phyloP scores from a whole-genome alignment of 2,888 invertebrate species.

The Chirona hameri region DNA sequence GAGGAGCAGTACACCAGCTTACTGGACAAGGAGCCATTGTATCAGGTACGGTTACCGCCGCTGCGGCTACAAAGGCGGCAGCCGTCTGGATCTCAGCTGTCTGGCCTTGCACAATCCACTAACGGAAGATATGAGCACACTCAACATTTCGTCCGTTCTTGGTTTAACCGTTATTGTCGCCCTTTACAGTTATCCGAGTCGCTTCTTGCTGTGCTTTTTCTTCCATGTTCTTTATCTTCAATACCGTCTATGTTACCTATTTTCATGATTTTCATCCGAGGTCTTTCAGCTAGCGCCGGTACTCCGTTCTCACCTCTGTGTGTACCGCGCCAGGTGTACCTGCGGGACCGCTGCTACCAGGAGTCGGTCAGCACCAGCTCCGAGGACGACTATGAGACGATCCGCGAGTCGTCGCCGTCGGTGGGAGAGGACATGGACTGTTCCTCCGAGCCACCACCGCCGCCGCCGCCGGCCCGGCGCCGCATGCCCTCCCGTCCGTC shows the following conservation, averaged over 20 bases:
- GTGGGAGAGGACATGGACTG: conserved; percentile 43
- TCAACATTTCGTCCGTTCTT: too few species aligned
- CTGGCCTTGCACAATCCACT: too few species aligned
- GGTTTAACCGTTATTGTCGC: too few species aligned
- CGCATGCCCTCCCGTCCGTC: conserved; percentile 37
- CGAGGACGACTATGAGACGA: conserved; percentile 37
- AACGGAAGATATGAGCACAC: too few species aligned
- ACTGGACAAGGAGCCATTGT: conserved; percentile 25
- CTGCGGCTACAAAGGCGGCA: too few species aligned
- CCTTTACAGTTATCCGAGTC: too few species aligned
- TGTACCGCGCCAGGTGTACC: background rate
- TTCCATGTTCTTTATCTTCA: too few species aligned
- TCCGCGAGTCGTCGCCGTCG: conserved; percentile 66
- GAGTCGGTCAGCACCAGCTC: background rate
- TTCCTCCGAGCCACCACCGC: background rate
- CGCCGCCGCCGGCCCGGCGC: background rate
- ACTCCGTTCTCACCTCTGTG: background rate
- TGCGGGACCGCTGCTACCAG: background rate
- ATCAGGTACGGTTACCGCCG: background rate
- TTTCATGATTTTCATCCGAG: too few species aligned
- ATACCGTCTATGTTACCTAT: too few species aligned
- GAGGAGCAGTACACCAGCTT: background rate
- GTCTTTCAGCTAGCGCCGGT: too few species aligned
- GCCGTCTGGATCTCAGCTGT: too few species aligned
- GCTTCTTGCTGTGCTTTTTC: too few species aligned